Evolutionary conservation across 2,113 vertebrate genomes (phyloP), one percentile per base, ranked within the genome.

Genomic region (Phylloscopus trochilus): DNA sequence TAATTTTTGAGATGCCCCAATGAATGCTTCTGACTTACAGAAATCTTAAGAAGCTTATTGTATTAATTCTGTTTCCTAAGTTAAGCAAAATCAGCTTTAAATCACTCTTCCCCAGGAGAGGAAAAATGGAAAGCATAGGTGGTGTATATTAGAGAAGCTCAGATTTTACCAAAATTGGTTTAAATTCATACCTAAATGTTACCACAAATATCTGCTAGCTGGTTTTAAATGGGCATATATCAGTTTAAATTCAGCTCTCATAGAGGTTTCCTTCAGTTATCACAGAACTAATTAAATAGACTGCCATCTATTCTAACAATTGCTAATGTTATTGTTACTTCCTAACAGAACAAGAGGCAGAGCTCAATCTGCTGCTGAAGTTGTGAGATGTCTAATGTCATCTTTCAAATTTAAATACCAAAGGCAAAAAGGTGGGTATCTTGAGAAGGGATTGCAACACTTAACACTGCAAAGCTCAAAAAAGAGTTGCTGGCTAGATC

Each of bases 1-100:
- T 80, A 72, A 60, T 26, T 2, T 73, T 68, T 92, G 85, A 93
- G 92, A 95, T 90, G 75, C 69, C 70, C 62, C 64, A 37, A 52
- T 72, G 47, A 20, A 62, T 70, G 47, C 83, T 97, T 83, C 70
- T 53, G 52, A 73, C 73, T 96, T 92, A 83, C 41, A 76, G 83
- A 90, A 95, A 80, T 78, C 80, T 44, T 28, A 76, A 75, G 87
- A 35, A 23, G 51, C 33, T 95, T 95, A 74, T 70, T 95, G n/a
- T 35, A 64, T 86, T 78, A 83, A 47, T 52, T 90, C n/a, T 59
- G 31, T 86, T 90, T 72, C 83, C 46, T 53, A 43, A 17, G 85
- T 81, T 94, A 85, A 92, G 73, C 9, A 86, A 93, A 88, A 90
- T 74, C 90, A 80, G 79, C 72, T 90, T 74, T 85, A 94, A 95